These are phyloP conservation scores for Malthinus flaveolus DNA, from an alignment of 2,888 invertebrate species.

Conservation along the genomic window DNA sequence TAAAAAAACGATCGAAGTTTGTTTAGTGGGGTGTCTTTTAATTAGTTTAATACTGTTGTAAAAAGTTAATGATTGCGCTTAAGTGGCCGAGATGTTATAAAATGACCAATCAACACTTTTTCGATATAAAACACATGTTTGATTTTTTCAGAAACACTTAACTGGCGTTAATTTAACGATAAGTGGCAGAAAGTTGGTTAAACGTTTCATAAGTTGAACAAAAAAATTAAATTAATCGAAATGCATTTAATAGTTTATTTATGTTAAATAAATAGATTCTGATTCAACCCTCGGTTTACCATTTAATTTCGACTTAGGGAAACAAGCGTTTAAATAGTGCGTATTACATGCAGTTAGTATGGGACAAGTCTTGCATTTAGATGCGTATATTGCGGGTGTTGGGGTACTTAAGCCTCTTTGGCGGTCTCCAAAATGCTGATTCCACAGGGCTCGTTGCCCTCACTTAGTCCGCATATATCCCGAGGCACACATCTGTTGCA, in stretches of 20 bases:
- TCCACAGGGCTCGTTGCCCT: slow-evolving; percentile 40
- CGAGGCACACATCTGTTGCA: slow-evolving; percentile 45
- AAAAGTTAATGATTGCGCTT: slow-evolving; percentile 16
- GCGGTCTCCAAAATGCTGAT: slow-evolving; percentile 44
- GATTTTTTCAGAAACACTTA: no score
- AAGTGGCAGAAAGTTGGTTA: no score
- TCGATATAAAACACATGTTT: slow-evolving; percentile 18
- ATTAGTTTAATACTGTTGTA: slow-evolving; percentile 19
- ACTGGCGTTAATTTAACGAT: no score
- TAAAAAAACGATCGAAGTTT: background rate
- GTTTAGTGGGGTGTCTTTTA: slow-evolving; percentile 12
- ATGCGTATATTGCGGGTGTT: slow-evolving; percentile 44
- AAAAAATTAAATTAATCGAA: slow-evolving; percentile 2
- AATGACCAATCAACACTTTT: slow-evolving; percentile 28
- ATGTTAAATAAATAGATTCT: slow-evolving; percentile 16
- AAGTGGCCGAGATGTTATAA: slow-evolving; percentile 21
- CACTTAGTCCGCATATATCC: slow-evolving; percentile 39
- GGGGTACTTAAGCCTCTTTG: slow-evolving; percentile 41
- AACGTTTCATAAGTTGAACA: background rate
- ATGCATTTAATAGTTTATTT: slow-evolving; percentile 4
- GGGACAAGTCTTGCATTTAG: slow-evolving; percentile 45
- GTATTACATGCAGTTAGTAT: slow-evolving; percentile 42
- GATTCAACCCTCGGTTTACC: slow-evolving; percentile 23
- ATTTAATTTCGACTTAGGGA: slow-evolving; percentile 26
- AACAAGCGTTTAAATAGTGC: slow-evolving; percentile 40